Evolutionary conservation across 2,888 invertebrate species (phyloP).

Genomic region (Tribolium freemani): DNA sequence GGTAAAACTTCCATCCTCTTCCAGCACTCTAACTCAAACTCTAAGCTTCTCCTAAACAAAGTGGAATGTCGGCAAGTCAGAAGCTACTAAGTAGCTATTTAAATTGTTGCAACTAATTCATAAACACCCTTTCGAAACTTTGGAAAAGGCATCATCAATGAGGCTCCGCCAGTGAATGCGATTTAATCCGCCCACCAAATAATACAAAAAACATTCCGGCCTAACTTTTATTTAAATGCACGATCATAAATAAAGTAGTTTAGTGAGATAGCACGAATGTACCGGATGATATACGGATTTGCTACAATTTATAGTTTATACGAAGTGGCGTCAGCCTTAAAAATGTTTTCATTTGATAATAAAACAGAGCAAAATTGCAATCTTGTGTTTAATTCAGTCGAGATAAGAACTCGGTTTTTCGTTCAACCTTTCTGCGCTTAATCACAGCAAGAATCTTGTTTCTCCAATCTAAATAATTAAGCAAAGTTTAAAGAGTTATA

Average conservation of each 20-base stretch:
- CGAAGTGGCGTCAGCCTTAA: background rate
- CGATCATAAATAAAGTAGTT: background rate
- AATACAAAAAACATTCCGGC: background rate
- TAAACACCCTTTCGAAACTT: slow-evolving; percentile 12
- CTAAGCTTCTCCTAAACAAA: slow-evolving; percentile 14
- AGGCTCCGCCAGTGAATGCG: background rate
- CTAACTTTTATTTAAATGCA: background rate
- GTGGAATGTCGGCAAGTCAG: slow-evolving; percentile 18
- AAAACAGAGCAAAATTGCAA: too few species aligned
- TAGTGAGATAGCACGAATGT: background rate
- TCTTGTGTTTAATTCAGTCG: background rate
- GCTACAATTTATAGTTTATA: background rate
- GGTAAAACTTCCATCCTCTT: slow-evolving; percentile 2
- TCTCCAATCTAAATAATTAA: background rate
- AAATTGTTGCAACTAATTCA: slow-evolving; percentile 14
- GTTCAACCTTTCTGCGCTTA: background rate
- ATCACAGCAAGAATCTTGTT: background rate
- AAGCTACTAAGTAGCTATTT: slow-evolving; percentile 19
- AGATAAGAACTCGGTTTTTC: background rate
- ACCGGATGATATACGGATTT: background rate
- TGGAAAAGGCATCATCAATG: background rate
- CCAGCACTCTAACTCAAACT: background rate
- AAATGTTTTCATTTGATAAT: background rate
- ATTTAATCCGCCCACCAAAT: background rate
- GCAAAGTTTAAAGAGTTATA: background rate